Evolutionary conservation across 2,888 invertebrate species (phyloP), one percentile per base, ranked within the genome.

Genomic region (Diploptera punctata): DNA sequence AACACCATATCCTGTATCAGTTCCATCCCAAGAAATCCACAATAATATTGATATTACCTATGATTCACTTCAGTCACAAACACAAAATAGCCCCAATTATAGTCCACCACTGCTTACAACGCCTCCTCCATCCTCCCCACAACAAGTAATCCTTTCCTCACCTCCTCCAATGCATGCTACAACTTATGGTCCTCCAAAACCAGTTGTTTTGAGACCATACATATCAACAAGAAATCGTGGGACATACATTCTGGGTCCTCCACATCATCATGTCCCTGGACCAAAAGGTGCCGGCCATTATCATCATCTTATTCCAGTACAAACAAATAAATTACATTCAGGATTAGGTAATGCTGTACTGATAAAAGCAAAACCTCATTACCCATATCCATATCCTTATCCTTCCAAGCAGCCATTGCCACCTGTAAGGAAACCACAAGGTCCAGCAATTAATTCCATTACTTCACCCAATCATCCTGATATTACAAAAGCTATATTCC

Each of bases 121-220:
- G 5, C 62, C 62, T 2, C 16, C 49, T 3, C 68, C 68, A 4
- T 54, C 52, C 16, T 21, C 49, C 1, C 9, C 54, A 4, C 24
- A 33, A 10, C 43, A 29, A 16, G 29, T 43, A 16, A 44, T 26
- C 1, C 21, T 31, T 4, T 57, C 65, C 1, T 44, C 73, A 10
- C 73, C 73, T 13, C 67, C 73, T 9, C 70, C 71, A 1, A 67
- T 75, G 70, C 68, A 73, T 29, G 73, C 73, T 5, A 70, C 71
- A 21, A 71, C 74, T n/a, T 75, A 75, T 18, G 73, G 74, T 10
- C 68, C 75, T 1, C 75, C 75, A 3, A 74, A 76, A 68, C 62
- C 72, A 10, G 18, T 65, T 5, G 29, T 65, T 3, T n/a, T 65
- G 1, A 24, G 65, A 7, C 65, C 65, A 7, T 65, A 44, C n/a